Base-by-base conservation (phyloP, 2,888 invertebrate genomes). In the Dasysyrphus tricinctus region DNA sequence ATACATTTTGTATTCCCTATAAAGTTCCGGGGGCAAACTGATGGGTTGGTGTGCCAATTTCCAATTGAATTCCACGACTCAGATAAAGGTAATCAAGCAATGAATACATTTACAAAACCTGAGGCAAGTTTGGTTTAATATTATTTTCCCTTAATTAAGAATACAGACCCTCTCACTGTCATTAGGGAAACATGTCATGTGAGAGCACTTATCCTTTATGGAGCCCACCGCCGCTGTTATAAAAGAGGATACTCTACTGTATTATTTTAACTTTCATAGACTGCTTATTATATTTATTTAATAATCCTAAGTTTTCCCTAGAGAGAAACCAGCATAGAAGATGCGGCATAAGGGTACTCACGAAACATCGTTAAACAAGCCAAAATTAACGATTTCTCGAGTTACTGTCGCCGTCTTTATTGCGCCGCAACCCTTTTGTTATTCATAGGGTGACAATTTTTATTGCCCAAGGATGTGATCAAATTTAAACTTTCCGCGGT, bases 401-500 rank as follows among this genome's bases (percentile, higher is more conserved):
- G 82, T 86, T 81, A 75, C 82, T 86, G 82, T 65, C 78, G 86
- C 82, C 82, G 78, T 86, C 86, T 86, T 82, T 82, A 86, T 82
- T 69, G 78, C 24, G 24, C 70, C 74, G 8, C 39, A 69, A 77
- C 57, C 78, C 69, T 74, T 82, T 86, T 67, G 70, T 79, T 79
- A 82, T 86, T 78, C 86, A 82, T 82, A 75, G 86, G 75, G 75
- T 86, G 86, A 86, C 82, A 78, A 82, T 82, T 86, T 85, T 82
- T 86, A 82, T 59, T 70, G 69, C 82, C 24, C 54, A 47, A 61
- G 74, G 70, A 81, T 74, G 79, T 14, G 78, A 75, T 84, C 79
- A 80, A 80, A 84, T 84, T 84, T 70, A 70, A 75, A 79, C 65
- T 69, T 84, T 83, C 56, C 63, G 69, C 75, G 51, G 34, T 14